phyloP scores from a whole-genome alignment of 2,888 invertebrate genomes.

The Drosophila subsilvestris region DNA sequence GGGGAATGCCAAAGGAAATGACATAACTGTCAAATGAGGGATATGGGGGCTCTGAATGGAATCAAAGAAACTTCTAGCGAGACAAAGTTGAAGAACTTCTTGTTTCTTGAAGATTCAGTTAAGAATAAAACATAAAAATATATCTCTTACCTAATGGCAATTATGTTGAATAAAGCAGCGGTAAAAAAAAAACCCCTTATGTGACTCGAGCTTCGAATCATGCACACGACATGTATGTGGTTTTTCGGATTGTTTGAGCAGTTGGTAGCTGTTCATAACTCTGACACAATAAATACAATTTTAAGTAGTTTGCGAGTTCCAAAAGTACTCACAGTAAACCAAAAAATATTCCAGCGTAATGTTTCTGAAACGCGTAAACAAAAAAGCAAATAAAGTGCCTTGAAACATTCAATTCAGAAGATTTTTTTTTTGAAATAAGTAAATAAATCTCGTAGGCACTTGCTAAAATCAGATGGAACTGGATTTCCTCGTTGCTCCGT shows the following conservation, averaged over 20 bases:
- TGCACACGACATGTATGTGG: background rate
- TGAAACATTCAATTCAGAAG: background rate
- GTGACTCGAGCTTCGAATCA: background rate
- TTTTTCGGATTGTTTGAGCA: background rate
- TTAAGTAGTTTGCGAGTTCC: too few relatives aligned
- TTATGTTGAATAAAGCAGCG: too few relatives aligned
- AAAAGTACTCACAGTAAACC: background rate
- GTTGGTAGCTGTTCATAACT: too few relatives aligned
- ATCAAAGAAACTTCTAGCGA: background rate
- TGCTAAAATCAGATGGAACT: constrained; percentile 34
- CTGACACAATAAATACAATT: too few relatives aligned
- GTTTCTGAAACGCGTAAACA: constrained; percentile 8
- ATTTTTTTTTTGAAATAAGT: constrained; percentile 36
- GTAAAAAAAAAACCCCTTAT: too few relatives aligned
- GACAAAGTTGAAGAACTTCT: too few relatives aligned
- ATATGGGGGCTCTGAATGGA: background rate
- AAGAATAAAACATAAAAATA: too few relatives aligned
- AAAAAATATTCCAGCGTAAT: constrained; percentile 10
- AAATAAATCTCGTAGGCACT: constrained; percentile 36
- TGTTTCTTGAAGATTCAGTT: too few relatives aligned
- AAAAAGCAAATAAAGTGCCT: constrained; percentile 12
- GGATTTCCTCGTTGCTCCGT: constrained; percentile 2
- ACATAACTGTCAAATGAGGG: constrained; percentile 38
- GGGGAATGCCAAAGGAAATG: constrained; percentile 32
- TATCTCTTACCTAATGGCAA: too few relatives aligned